Evolutionary conservation across 2,113 vertebrate species (phyloP), one percentile per base, ranked within the genome.

Genomic region (Takifugu bimaculatus): DNA sequence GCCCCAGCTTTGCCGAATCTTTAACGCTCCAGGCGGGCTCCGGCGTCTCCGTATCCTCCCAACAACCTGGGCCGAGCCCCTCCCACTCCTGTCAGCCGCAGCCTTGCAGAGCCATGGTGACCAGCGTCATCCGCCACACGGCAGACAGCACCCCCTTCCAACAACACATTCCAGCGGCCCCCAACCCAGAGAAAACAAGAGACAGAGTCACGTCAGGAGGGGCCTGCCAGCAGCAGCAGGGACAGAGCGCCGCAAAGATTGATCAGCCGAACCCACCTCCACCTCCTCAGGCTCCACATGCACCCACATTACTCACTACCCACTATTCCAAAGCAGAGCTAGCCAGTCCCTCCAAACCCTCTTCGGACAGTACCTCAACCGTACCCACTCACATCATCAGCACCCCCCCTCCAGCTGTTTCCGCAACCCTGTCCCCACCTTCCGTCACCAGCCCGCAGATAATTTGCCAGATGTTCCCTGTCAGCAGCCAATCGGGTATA

Each of bases 381-480:
- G 20, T 20, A 20, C 83, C 88, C 2, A 58, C 86, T 55, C 57
- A 39, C 60, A 58, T 72, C 54, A 44, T 45, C 68, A 83, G 54
- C 68, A 59, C 50, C 26, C 49, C 60, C 61, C 51, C 68, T 71
- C 63, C 72, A 56, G 7, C 58, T 77, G 52, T 83, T 42, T 85
- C 89, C 13, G 20, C 85, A 20, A 83, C 88, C 0, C 74, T 90
- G 65, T 76, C 90, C 29, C 85, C 92, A 2, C 74, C 88, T 63
- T 88, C 93, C 0, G 79, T 91, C 69, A 78, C 91, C 42, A 93
- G 84, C 57, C 79, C 93, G 54, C 93, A 93, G 0, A 91, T 99
- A 81, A 89, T 99, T 74, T 98, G 96, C 89, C 97, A 98, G 42
- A 95, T 98, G 94, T 92, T 98, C 82, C 95, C 96, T 2, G 73